A percentile compares a stretch with the other conserved stretches of the same genome.
phyloP scores from a whole-genome alignment of 2,113 vertebrate genomes.

The Podilymbus podiceps region DNA sequence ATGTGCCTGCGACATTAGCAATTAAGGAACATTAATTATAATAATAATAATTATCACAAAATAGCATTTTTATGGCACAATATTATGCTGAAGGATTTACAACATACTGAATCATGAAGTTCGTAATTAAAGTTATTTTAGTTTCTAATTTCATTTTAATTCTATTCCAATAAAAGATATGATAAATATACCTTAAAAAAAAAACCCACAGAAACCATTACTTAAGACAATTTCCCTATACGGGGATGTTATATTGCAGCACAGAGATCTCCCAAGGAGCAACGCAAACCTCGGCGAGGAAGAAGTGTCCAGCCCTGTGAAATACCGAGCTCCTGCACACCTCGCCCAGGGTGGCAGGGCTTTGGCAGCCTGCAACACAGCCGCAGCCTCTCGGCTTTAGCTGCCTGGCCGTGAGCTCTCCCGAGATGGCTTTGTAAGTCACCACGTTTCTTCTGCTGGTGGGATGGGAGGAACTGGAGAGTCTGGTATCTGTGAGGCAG shows the following conservation, averaged over 20 bases:
- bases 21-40: slow-evolving; percentile 73
- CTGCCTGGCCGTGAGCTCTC: fast-evolving
- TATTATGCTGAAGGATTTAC: slow-evolving; percentile 73
- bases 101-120: slow-evolving; percentile 66
- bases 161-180: slow-evolving; percentile 67
- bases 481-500: neutral
- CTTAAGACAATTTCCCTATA: slow-evolving; percentile 28
- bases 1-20: slow-evolving; percentile 51
- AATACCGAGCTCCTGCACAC: neutral
- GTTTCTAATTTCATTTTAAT: slow-evolving; percentile 69
- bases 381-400: neutral
- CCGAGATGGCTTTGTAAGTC: neutral
- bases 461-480: neutral
- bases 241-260: slow-evolving; percentile 4
- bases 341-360: neutral
- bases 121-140: slow-evolving; percentile 71
- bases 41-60: slow-evolving; percentile 75
- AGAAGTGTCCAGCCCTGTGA: neutral
- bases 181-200: slow-evolving; percentile 66
- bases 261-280: slow-evolving; percentile 2
- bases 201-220: slow-evolving; percentile 27
- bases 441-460: neutral
- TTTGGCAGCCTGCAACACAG: neutral
- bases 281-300: neutral
- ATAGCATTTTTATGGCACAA: slow-evolving; percentile 74